Evolutionary conservation across 2,888 invertebrate genomes (phyloP).

Genomic region (Apodemia hepburni): DNA sequence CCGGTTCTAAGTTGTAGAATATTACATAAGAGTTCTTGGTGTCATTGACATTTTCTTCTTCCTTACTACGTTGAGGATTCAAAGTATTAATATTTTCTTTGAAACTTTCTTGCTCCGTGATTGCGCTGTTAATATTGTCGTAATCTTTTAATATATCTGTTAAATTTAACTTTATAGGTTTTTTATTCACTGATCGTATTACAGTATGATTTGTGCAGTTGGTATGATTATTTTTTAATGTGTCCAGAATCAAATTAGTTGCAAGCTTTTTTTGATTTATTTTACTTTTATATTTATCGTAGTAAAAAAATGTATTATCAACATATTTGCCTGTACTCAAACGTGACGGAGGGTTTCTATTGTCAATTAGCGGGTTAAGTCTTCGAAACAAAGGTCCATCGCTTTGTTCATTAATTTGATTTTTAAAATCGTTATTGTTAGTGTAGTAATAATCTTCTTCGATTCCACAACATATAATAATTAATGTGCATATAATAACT

Average conservation of each 20-base stretch:
- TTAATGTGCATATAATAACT: background rate
- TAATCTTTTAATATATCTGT: conserved; percentile 3
- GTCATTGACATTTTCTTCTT: conserved; percentile 12
- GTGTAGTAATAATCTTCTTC: conserved; percentile 5
- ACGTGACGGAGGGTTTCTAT: background rate
- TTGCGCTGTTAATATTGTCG: background rate
- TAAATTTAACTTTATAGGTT: background rate
- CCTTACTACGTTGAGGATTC: background rate
- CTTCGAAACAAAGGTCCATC: background rate
- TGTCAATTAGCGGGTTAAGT: background rate
- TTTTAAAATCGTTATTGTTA: background rate
- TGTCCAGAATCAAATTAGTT: background rate
- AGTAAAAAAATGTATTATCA: background rate
- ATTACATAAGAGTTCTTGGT: conserved; percentile 32
- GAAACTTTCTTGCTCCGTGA: background rate
- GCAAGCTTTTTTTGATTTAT: background rate
- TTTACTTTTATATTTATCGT: background rate
- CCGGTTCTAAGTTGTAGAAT: conserved; percentile 56
- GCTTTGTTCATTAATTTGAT: background rate
- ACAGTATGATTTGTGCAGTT: background rate
- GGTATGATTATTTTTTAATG: background rate
- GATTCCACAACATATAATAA: background rate
- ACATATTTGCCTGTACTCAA: background rate
- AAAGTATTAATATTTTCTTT: background rate
- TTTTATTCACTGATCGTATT: background rate